Conservation (phyloP, 1,140 invertebrate species). For the Danaus plexippus region DNA sequence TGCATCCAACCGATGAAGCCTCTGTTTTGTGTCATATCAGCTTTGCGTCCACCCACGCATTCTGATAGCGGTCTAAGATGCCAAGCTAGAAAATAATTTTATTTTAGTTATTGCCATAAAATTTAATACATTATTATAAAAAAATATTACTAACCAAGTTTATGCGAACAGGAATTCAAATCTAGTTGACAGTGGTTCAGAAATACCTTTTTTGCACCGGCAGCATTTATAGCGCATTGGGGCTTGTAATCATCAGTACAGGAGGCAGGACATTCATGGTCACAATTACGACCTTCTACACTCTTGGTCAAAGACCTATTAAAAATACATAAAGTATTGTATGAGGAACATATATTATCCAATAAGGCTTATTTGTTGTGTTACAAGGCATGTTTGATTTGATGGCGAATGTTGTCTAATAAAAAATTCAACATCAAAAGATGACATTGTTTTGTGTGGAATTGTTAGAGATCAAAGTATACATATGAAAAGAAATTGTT, state of each 20-base stretch:
- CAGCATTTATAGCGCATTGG: conserved; percentile 35
- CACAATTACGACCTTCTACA: conserved; percentile 34
- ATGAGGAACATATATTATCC: neutral
- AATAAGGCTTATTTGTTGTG: no score
- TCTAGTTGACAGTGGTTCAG: conserved; percentile 53
- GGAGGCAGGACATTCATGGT: conserved; percentile 33
- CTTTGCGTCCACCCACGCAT: conserved; percentile 50
- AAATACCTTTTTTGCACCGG: conserved; percentile 34
- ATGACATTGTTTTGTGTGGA: no score
- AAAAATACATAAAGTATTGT: neutral
- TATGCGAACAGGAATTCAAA: conserved; percentile 35
- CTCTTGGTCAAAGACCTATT: conserved; percentile 32
- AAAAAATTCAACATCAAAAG: no score
- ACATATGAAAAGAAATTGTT: no score
- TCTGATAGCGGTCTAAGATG: conserved; percentile 39
- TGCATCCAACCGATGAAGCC: conserved; percentile 58
- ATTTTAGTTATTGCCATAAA: neutral
- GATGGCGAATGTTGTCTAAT: no score
- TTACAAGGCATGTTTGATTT: no score
- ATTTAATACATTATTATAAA: neutral
- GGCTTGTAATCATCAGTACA: conserved; percentile 49
- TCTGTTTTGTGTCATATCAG: conserved; percentile 44
- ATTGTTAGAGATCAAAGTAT: no score
- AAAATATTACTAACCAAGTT: conserved; percentile 26
- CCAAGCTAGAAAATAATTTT: conserved; percentile 44